phyloP scores from a whole-genome alignment of 2,888 invertebrate genomes.

The Alentia gelatinosa region DNA sequence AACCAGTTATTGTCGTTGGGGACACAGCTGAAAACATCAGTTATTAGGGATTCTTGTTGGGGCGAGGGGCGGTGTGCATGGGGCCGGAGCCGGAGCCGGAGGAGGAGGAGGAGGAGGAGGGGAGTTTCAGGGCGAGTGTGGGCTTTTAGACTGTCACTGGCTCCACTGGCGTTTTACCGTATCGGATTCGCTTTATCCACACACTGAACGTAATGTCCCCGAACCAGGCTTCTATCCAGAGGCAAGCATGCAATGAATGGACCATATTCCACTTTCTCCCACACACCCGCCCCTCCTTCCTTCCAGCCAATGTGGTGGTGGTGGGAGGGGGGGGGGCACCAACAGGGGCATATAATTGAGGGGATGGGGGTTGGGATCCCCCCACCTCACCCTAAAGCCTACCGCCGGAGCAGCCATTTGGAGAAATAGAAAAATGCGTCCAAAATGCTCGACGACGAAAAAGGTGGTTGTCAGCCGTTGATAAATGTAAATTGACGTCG shows the following conservation, averaged over 20 bases:
- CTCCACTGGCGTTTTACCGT: too few species aligned
- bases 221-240: too few species aligned
- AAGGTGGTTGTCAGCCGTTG: background rate
- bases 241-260: too few species aligned
- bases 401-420: background rate
- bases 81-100: background rate
- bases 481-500: background rate
- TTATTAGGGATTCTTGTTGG: background rate
- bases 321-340: too few species aligned
- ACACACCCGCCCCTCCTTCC: too few species aligned
- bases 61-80: background rate
- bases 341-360: too few species aligned
- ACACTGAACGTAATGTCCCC: too few species aligned
- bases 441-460: background rate
- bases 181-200: too few species aligned
- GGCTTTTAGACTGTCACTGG: too few species aligned
- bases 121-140: background rate
- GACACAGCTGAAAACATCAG: background rate
- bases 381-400: background rate
- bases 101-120: background rate
- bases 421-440: background rate
- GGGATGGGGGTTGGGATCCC: background rate
- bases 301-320: too few species aligned
- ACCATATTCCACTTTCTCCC: too few species aligned
- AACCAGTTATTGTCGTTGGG: background rate